These are phyloP conservation scores for Raillietiella orientalis DNA, from an alignment of 2,888 invertebrate genomes.

Conservation along the genomic window DNA sequence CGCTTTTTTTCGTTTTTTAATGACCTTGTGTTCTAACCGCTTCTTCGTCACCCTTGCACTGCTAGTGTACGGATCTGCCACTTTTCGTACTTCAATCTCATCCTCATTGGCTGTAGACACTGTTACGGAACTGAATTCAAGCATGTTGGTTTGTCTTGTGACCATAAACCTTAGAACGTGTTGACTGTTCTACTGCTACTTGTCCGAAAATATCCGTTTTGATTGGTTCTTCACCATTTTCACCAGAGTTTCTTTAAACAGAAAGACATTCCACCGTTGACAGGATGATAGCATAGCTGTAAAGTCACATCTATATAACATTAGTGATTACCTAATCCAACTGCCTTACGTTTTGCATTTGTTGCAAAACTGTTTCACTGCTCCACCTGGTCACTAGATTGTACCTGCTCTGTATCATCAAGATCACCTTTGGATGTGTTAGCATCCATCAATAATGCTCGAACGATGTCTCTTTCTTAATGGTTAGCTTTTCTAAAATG, in stretches of 20 bases:
- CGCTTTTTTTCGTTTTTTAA: slow-evolving; percentile 54
- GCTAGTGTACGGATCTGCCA: slow-evolving; percentile 93
- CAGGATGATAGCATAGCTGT: slow-evolving; percentile 67
- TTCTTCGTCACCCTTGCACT: slow-evolving; percentile 97
- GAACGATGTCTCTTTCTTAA: slow-evolving; percentile 62
- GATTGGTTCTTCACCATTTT: slow-evolving; percentile 20
- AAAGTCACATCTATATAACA: slow-evolving; percentile 29
- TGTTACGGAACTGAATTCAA: slow-evolving; percentile 96
- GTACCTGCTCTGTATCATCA: slow-evolving; percentile 61
- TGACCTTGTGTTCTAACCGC: slow-evolving; percentile 76
- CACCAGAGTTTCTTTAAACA: slow-evolving; percentile 34
- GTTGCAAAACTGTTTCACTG: slow-evolving; percentile 62
- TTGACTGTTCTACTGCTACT: slow-evolving; percentile 28
- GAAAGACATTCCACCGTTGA: slow-evolving; percentile 54
- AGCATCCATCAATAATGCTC: slow-evolving; percentile 68
- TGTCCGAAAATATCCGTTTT: slow-evolving; percentile 17
- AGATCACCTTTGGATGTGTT: slow-evolving; percentile 81
- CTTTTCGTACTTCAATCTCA: slow-evolving; percentile 93
- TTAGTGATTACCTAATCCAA: slow-evolving; percentile 5
- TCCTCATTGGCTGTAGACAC: slow-evolving; percentile 98
- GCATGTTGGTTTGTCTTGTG: slow-evolving; percentile 95
- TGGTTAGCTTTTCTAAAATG: slow-evolving; percentile 54
- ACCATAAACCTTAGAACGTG: slow-evolving; percentile 91
- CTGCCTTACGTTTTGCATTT: slow-evolving; percentile 40
- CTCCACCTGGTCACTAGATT: slow-evolving; percentile 56